phyloP scores from a whole-genome alignment of 2,113 vertebrate genomes.

The Promerops cafer region DNA sequence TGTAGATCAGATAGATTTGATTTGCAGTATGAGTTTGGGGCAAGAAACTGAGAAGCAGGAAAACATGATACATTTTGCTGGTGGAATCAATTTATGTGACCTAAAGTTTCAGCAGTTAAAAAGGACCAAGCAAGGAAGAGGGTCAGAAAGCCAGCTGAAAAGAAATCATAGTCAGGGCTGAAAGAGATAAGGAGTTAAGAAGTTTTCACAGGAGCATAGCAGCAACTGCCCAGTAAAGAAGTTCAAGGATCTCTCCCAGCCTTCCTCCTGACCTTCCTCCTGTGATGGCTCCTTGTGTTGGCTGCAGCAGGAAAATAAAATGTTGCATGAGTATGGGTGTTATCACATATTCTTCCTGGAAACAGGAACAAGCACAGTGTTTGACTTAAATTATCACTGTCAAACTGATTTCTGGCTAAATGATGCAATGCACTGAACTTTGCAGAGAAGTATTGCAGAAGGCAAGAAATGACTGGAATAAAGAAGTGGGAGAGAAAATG shows the following conservation, averaged over 20 bases:
- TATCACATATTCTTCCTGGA: neutral
- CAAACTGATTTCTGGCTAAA: neutral
- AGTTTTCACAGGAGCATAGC: neutral
- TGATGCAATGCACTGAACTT: neutral
- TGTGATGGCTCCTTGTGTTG: neutral
- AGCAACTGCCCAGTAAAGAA: neutral
- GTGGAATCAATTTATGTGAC: neutral
- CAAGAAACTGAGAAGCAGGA: neutral
- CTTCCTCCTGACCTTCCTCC: neutral
- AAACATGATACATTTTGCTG: neutral
- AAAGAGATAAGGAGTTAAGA: neutral
- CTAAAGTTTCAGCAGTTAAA: neutral
- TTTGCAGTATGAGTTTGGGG: neutral
- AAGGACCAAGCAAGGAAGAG: neutral
- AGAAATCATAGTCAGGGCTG: neutral
- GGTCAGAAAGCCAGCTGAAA: neutral
- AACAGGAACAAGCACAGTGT: neutral
- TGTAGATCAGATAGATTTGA: neutral
- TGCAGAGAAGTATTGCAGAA: neutral
- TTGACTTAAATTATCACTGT: neutral
- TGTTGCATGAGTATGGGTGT: neutral
- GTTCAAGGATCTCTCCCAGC: neutral
- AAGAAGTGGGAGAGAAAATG: neutral
- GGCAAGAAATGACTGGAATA: neutral
- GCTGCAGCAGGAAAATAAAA: neutral